Percentiles rank a stretch among this genome's conserved stretches.
phyloP scores from a whole-genome alignment of 2,797 vertebrate species.

The Rousettus madagascariensis region DNA sequence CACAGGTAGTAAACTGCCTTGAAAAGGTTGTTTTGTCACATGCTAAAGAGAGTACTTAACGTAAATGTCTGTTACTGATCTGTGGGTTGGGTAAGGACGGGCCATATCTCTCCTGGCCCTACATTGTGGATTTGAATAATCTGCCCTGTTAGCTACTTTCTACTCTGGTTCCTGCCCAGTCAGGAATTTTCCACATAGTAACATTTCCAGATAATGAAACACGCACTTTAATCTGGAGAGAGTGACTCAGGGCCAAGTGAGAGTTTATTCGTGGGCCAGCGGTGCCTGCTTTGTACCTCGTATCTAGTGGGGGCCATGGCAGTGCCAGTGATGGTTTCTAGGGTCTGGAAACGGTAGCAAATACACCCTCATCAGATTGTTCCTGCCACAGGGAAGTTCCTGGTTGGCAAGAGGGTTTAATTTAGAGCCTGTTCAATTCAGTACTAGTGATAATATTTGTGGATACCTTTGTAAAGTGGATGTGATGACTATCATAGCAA shows the following conservation, averaged over 20 bases:
- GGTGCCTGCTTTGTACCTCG: rapidly evolving
- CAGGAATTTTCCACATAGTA: background rate
- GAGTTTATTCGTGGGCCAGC: background rate
- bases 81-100: background rate
- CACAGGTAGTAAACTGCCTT: background rate
- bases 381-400: background rate
- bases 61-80: background rate
- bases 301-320: background rate
- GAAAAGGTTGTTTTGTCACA: background rate
- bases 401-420: background rate
- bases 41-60: background rate
- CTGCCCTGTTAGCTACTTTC: background rate
- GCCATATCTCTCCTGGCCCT: background rate
- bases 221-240: background rate
- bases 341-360: background rate
- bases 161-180: background rate
- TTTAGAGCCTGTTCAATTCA: background rate
- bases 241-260: background rate
- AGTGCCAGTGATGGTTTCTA: background rate
- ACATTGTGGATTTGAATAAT: background rate
- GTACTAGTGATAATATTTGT: background rate
- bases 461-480: background rate
- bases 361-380: background rate
- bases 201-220: background rate
- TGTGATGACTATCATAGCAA: background rate